These are phyloP conservation scores for Euwallacea similis DNA, from an alignment of 1,140 invertebrate genomes.

Conservation along the genomic window DNA sequence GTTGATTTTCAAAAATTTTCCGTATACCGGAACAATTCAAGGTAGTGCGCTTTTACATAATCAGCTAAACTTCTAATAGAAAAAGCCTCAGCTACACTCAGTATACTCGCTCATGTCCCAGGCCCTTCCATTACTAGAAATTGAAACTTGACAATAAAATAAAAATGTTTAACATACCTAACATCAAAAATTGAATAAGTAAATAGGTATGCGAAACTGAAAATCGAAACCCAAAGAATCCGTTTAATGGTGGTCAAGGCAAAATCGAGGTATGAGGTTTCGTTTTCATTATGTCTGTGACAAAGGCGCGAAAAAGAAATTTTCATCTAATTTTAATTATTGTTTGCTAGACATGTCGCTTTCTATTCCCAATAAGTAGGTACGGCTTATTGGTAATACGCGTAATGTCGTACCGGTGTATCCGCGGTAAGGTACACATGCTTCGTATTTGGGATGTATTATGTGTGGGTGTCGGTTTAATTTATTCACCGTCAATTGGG, in stretches of 20 bases:
- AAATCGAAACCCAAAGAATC: conserved; percentile 5
- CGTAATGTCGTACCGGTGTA: conserved; percentile 6
- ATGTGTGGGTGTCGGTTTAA: neutral
- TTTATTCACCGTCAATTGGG: neutral
- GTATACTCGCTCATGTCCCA: too few species aligned
- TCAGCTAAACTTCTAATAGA: too few species aligned
- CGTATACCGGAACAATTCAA: too few species aligned
- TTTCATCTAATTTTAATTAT: conserved; percentile 18
- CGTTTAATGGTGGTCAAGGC: conserved; percentile 9
- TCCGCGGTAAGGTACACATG: conserved; percentile 1
- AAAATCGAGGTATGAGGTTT: conserved; percentile 1
- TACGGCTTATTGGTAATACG: conserved; percentile 5
- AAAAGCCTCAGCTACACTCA: too few species aligned
- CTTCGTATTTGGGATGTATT: neutral
- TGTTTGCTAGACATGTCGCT: conserved; percentile 9
- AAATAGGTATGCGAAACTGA: neutral
- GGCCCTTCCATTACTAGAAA: too few species aligned
- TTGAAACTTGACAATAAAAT: too few species aligned
- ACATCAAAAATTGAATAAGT: too few species aligned
- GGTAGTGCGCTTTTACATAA: too few species aligned
- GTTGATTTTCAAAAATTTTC: too few species aligned
- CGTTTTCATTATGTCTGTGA: conserved; percentile 11
- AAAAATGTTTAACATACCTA: too few species aligned
- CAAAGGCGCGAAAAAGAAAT: conserved; percentile 19
- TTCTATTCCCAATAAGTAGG: conserved; percentile 13